Evolutionary conservation across 2,888 invertebrate species (phyloP).

Genomic region (Macropis europaea): DNA sequence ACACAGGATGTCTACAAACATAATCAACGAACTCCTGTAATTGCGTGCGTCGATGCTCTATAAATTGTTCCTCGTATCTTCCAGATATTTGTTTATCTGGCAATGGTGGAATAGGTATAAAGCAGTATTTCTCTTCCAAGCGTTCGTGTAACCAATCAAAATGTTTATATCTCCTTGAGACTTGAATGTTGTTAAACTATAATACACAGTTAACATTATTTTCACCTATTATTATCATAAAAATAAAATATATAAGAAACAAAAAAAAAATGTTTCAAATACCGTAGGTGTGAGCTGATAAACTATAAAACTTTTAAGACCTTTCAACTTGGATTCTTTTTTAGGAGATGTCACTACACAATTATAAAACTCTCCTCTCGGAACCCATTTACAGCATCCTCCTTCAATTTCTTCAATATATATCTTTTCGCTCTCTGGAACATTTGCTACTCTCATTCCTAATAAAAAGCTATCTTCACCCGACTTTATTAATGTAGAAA

Average conservation of each 20-base stretch:
- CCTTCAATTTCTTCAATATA: conserved; percentile 86
- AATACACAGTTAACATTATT: conserved; percentile 44
- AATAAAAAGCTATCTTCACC: conserved; percentile 94
- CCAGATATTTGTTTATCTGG: conserved; percentile 99
- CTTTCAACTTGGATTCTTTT: conserved; percentile 98
- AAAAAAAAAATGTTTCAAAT: conserved; percentile 57
- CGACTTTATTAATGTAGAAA: conserved; percentile 94
- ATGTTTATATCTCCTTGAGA: conserved; percentile 97
- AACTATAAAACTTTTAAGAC: conserved; percentile 97
- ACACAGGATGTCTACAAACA: conserved; percentile 97
- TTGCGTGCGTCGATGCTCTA: conserved; percentile 95
- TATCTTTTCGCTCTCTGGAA: conserved; percentile 87
- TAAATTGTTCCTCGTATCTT: conserved; percentile 97
- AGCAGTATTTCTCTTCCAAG: conserved; percentile 94
- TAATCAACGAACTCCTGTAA: conserved; percentile 98
- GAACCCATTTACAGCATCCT: conserved; percentile 89
- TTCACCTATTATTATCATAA: neutral
- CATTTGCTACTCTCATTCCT: conserved; percentile 86
- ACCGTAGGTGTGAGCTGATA: conserved; percentile 96
- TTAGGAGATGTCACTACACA: conserved; percentile 97
- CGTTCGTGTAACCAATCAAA: conserved; percentile 99
- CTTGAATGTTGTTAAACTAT: conserved; percentile 94
- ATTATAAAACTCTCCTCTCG: conserved; percentile 87
- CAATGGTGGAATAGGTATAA: conserved; percentile 97
- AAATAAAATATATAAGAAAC: neutral